Percentiles rank a stretch among this genome's conserved stretches.
These are phyloP conservation scores for Porites divaricata DNA, from an alignment of 92 coral and sea anemone species.

Conservation along the genomic window DNA sequence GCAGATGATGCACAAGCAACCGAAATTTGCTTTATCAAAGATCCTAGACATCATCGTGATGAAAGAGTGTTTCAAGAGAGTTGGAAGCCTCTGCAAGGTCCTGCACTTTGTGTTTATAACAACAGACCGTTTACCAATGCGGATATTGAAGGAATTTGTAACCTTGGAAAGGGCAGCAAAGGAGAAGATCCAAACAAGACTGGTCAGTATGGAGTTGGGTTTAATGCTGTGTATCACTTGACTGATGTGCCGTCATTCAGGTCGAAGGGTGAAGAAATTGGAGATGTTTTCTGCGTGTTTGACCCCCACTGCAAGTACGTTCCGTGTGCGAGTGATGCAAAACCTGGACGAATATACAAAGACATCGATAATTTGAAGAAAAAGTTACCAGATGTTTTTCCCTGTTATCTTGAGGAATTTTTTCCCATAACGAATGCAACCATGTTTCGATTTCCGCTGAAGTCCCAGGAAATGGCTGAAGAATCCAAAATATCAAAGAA, in stretches of 20 bases:
- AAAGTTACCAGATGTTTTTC: slow-evolving; percentile 64
- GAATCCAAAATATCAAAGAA: slow-evolving; percentile 31
- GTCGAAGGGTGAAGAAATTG: too few relatives aligned
- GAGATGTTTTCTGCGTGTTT: too few relatives aligned
- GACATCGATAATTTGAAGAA: slow-evolving; percentile 43
- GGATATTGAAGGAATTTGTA: too few relatives aligned
- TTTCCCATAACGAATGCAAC: slow-evolving; percentile 60
- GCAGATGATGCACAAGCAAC: slow-evolving; percentile 93
- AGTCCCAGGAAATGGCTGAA: slow-evolving; percentile 45
- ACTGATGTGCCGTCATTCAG: slow-evolving; percentile 72
- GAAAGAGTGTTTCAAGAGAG: slow-evolving; percentile 76
- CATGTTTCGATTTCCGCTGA: slow-evolving; percentile 76
- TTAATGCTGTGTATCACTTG: slow-evolving; percentile 85
- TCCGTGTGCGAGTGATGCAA: slow-evolving; percentile 51
- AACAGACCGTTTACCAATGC: too few relatives aligned
- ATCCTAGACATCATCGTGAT: slow-evolving; percentile 74
- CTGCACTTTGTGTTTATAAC: too few relatives aligned
- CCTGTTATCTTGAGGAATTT: slow-evolving; percentile 69
- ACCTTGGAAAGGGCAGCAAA: too few relatives aligned
- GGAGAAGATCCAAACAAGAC: too few relatives aligned
- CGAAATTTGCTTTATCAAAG: slow-evolving; percentile 84
- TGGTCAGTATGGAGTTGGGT: slow-evolving; percentile 74
- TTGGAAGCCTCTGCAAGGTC: slow-evolving; percentile 68
- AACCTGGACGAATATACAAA: slow-evolving; percentile 65
- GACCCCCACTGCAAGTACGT: slow-evolving; percentile 48